Conservation (phyloP, 1,140 invertebrate species). For the Calephelis nemesis region DNA sequence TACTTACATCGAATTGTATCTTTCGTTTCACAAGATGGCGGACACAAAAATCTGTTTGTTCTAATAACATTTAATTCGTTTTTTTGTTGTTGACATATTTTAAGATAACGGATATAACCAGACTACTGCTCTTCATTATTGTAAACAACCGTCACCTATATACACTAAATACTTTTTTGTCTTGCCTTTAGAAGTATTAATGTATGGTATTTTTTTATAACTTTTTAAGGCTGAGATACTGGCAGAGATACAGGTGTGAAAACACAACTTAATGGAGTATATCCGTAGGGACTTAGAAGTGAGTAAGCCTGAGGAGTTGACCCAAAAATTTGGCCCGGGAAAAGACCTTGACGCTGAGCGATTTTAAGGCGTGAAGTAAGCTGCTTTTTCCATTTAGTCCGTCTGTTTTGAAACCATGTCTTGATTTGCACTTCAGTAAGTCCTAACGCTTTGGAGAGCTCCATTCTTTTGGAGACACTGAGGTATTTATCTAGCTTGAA, state of each 20-base stretch:
- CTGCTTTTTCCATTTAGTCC: conserved; percentile 98
- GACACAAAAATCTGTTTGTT: too few species aligned
- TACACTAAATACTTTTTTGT: too few species aligned
- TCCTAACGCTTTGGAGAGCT: conserved; percentile 92
- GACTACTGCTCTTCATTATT: too few species aligned
- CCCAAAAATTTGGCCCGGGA: conserved; percentile 85
- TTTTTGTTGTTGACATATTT: too few species aligned
- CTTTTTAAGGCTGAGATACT: conserved; percentile 50
- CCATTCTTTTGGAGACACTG: conserved; percentile 96
- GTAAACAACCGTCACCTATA: too few species aligned
- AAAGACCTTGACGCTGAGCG: conserved; percentile 90
- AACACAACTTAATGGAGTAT: conserved; percentile 77
- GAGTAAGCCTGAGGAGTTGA: conserved; percentile 82
- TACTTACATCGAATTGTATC: too few species aligned
- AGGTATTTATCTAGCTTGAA: conserved; percentile 97
- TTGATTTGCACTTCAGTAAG: conserved; percentile 98
- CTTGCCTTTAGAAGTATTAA: too few species aligned
- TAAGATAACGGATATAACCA: too few species aligned
- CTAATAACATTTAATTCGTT: too few species aligned
- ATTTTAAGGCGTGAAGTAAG: conserved; percentile 92
- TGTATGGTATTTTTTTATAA: too few species aligned
- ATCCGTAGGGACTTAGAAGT: conserved; percentile 72
- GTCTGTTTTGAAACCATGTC: conserved; percentile 97
- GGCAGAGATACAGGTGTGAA: conserved; percentile 75
- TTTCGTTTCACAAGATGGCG: too few species aligned